Percentiles rank a stretch among this genome's conserved stretches.
Conservation (phyloP, 2,888 invertebrate genomes). For the Trissolcus japonicus region DNA sequence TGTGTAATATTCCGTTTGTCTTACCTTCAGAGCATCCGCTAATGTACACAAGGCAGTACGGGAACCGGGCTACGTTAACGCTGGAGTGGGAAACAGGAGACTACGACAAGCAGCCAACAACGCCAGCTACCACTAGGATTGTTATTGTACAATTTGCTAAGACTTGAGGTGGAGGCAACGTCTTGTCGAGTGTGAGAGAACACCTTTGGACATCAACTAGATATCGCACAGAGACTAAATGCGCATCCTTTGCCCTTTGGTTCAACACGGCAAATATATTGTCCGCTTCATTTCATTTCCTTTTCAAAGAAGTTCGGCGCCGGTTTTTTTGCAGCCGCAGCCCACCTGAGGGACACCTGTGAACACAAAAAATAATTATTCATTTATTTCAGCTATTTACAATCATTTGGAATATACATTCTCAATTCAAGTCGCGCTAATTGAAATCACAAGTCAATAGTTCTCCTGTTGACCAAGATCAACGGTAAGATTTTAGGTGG, state of each 20-base stretch:
- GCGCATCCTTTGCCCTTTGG: slow-evolving; percentile 58
- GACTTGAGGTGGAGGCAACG: slow-evolving; percentile 66
- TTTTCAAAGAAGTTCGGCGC: slow-evolving; percentile 14
- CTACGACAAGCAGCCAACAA: slow-evolving; percentile 64
- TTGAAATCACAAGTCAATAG: slow-evolving; percentile 65
- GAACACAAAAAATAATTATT: background rate
- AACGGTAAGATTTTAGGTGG: slow-evolving; percentile 67
- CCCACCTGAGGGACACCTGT: background rate
- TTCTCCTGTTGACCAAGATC: slow-evolving; percentile 74
- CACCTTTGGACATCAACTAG: slow-evolving; percentile 76
- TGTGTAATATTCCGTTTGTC: slow-evolving; percentile 77
- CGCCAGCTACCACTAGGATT: slow-evolving; percentile 71
- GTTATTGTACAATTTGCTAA: slow-evolving; percentile 77
- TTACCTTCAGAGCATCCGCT: slow-evolving; percentile 75
- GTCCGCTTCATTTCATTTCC: slow-evolving; percentile 61
- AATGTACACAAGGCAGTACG: slow-evolving; percentile 75
- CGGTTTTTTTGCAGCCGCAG: slow-evolving; percentile 5
- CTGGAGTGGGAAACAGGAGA: slow-evolving; percentile 57
- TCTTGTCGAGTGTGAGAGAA: slow-evolving; percentile 69
- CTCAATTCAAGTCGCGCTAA: background rate
- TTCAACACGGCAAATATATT: slow-evolving; percentile 69
- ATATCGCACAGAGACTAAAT: slow-evolving; percentile 69
- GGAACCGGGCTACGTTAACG: slow-evolving; percentile 57
- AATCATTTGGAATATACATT: background rate
- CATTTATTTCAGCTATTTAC: background rate